phyloP scores from a whole-genome alignment of 2,113 vertebrate species.

The Macheiramphus alcinus region DNA sequence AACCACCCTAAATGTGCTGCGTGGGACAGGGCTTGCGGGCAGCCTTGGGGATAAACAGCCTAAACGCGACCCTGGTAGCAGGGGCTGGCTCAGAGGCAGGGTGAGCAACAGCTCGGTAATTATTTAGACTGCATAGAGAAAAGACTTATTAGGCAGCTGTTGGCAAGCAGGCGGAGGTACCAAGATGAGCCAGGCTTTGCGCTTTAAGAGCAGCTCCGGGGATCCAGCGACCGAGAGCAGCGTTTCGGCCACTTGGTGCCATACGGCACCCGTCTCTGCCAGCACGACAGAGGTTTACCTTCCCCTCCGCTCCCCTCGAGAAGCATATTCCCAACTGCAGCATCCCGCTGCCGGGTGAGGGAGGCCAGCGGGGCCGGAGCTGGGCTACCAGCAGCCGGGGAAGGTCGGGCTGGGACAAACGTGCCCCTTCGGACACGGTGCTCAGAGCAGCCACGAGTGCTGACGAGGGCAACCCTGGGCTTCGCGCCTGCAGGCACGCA shows the following conservation, averaged over 20 bases:
- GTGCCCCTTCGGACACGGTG: accelerated
- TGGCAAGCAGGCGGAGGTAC: not conserved
- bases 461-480: not conserved
- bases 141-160: not conserved
- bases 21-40: not conserved
- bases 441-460: not conserved
- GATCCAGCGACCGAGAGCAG: not conserved
- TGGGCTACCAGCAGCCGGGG: no score
- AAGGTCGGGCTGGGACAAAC: not conserved
- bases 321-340: accelerated
- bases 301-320: accelerated
- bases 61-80: not conserved
- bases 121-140: not conserved
- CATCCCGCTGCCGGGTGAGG: accelerated
- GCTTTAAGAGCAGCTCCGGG: not conserved
- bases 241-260: not conserved
- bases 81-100: not conserved
- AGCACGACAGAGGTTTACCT: not conserved
- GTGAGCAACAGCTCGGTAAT: not conserved
- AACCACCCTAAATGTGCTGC: not conserved
- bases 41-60: accelerated
- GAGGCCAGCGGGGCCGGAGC: not conserved
- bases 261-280: accelerated
- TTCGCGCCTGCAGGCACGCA: accelerated
- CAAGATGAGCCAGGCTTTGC: accelerated